Evolutionary conservation across 2,113 vertebrate species (phyloP).

Genomic region (Jaculus jaculus): DNA sequence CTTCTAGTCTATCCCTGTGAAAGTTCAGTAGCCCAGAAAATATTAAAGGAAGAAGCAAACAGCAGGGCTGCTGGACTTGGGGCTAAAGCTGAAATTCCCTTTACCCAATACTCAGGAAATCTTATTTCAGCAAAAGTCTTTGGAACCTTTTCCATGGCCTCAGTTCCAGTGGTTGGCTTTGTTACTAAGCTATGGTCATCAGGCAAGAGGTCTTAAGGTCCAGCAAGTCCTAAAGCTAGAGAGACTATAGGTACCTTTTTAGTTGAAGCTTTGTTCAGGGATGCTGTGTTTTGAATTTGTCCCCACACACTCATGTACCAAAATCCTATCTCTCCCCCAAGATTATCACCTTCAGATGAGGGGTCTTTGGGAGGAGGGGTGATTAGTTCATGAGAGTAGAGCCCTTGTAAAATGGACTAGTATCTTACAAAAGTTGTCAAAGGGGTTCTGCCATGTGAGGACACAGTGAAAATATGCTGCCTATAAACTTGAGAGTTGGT

Average conservation of each 20-base stretch:
- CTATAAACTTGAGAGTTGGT: not conserved
- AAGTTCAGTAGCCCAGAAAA: not conserved
- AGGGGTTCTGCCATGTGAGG: not conserved
- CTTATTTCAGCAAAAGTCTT: not conserved
- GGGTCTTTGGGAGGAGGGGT: too few relatives aligned
- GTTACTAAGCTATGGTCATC: not conserved
- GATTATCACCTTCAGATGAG: not conserved
- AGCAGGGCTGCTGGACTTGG: not conserved
- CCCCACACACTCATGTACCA: not conserved
- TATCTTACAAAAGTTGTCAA: not conserved
- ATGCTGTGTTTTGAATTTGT: not conserved
- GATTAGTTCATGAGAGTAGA: not conserved
- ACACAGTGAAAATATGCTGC: not conserved
- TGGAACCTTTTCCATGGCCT: rapidly evolving
- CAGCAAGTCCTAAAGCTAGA: not conserved
- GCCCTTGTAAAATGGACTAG: not conserved
- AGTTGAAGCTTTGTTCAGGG: not conserved
- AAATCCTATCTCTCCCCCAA: not conserved
- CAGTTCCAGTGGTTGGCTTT: not conserved
- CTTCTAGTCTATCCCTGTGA: not conserved
- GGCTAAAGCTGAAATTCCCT: too few relatives aligned
- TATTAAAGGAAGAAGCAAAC: not conserved
- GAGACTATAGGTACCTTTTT: not conserved
- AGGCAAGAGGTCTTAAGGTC: not conserved
- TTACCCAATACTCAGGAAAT: not conserved